These are phyloP conservation scores for Dinocampus coccinellae DNA, from an alignment of 2,888 invertebrate genomes.

Conservation along the genomic window DNA sequence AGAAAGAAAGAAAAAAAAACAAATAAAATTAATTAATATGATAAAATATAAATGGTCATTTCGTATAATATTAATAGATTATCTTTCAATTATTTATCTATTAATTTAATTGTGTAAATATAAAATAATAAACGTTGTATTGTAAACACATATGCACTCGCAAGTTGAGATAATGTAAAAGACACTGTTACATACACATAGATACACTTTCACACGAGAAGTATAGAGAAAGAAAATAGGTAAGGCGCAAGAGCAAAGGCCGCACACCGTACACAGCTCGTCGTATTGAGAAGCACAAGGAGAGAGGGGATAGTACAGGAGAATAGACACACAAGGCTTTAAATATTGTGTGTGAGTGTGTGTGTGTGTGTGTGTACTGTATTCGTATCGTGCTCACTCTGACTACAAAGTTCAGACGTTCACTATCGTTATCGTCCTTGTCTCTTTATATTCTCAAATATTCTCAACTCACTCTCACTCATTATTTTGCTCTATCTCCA, in stretches of 20 bases:
- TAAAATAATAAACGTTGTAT: too few species aligned
- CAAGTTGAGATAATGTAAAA: constrained; percentile 36
- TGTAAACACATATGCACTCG: too few species aligned
- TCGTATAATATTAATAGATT: too few species aligned
- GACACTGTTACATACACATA: constrained; percentile 17
- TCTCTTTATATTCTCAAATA: constrained; percentile 40
- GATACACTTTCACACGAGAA: constrained; percentile 52
- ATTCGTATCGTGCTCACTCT: constrained; percentile 11
- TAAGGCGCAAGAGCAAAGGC: constrained; percentile 58
- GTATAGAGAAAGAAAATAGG: too few species aligned
- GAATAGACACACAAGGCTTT: too few species aligned
- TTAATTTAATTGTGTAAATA: background rate
- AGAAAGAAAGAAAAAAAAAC: background rate
- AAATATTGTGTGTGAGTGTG: too few species aligned
- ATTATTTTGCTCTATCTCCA: too few species aligned
- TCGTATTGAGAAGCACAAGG: too few species aligned
- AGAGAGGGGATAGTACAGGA: too few species aligned
- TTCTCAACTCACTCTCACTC: constrained; percentile 2
- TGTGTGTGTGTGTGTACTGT: constrained; percentile 20
- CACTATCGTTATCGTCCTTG: constrained; percentile 53
- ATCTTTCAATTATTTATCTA: background rate
- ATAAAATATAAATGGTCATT: too few species aligned
- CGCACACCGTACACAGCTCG: constrained; percentile 50
- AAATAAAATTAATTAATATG: background rate
- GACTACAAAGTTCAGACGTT: constrained; percentile 63